Evolutionary conservation across 2,888 invertebrate genomes (phyloP).

Genomic region (Hyles lineata): DNA sequence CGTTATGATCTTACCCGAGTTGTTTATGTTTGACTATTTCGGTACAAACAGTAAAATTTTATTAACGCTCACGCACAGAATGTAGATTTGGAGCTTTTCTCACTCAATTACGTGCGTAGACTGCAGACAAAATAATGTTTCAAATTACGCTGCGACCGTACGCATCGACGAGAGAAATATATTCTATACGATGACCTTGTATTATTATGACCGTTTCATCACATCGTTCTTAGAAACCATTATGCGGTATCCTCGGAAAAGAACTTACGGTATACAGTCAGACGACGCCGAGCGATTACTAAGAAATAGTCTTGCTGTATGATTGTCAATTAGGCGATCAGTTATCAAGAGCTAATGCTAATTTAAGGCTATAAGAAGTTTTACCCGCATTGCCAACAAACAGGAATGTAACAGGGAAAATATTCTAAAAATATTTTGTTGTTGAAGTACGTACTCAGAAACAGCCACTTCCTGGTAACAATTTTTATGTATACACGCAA

Average conservation of each 20-base stretch:
- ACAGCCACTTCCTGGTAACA: not conserved
- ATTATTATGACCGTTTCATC: slow-evolving; percentile 8
- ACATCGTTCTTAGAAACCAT: slow-evolving; percentile 16
- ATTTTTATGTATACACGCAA: not conserved
- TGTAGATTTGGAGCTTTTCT: slow-evolving; percentile 11
- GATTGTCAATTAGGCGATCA: slow-evolving; percentile 2
- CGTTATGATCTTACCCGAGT: slow-evolving; percentile 1
- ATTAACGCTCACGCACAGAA: not conserved
- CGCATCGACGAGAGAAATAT: slow-evolving; percentile 17
- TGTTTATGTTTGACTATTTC: slow-evolving; percentile 18
- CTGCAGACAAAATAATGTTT: slow-evolving; percentile 20
- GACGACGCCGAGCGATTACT: slow-evolving; percentile 14
- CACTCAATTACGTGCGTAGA: slow-evolving; percentile 16
- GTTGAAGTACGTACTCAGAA: not conserved
- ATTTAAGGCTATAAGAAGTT: not conserved
- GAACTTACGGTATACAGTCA: slow-evolving; percentile 11
- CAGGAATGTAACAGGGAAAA: too few species aligned
- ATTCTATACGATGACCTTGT: slow-evolving; percentile 17
- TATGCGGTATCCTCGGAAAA: slow-evolving; percentile 23
- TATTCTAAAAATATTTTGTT: not conserved
- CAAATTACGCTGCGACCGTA: slow-evolving; percentile 10
- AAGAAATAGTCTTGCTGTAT: slow-evolving; percentile 1
- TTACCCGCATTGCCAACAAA: not conserved
- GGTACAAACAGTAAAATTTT: slow-evolving; percentile 23
- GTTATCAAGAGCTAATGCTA: not conserved